phyloP scores from a whole-genome alignment of 2,888 invertebrate species.

The Stegophylla sp. region DNA sequence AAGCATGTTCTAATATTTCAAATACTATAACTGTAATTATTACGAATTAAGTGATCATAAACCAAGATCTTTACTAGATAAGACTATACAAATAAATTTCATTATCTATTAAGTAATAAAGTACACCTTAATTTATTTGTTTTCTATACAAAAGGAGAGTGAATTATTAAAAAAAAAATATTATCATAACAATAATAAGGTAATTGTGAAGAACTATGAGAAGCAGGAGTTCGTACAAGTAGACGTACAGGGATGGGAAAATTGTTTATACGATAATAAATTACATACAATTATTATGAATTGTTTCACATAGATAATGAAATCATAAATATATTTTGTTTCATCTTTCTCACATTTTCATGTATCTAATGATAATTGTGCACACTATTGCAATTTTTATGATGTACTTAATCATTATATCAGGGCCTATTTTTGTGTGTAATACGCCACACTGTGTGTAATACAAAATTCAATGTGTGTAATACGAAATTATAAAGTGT shows the following conservation, averaged over 20 bases:
- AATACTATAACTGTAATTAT: too few species aligned
- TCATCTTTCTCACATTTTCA: slow-evolving; percentile 40
- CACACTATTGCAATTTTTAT: background rate
- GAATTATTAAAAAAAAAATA: slow-evolving; percentile 1
- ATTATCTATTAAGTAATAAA: background rate
- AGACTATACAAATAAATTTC: background rate
- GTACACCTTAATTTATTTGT: background rate
- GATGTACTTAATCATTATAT: too few species aligned
- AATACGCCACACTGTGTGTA: too few species aligned
- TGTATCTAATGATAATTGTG: slow-evolving; percentile 1
- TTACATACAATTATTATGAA: slow-evolving; percentile 1
- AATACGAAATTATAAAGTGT: too few species aligned
- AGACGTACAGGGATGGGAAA: slow-evolving; percentile 9
- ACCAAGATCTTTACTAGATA: too few species aligned
- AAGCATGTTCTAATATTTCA: too few species aligned
- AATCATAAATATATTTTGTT: slow-evolving; percentile 31
- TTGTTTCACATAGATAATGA: slow-evolving; percentile 36
- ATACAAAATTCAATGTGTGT: too few species aligned
- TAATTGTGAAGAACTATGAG: background rate
- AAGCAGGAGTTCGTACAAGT: background rate
- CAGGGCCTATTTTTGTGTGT: too few species aligned
- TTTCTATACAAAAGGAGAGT: background rate
- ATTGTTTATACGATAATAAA: background rate
- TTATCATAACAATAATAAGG: background rate
- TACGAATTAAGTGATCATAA: too few species aligned